Percentiles rank a stretch among this genome's conserved stretches.
Conservation (phyloP, 2,797 vertebrate genomes). For the Alcedo atthis region DNA sequence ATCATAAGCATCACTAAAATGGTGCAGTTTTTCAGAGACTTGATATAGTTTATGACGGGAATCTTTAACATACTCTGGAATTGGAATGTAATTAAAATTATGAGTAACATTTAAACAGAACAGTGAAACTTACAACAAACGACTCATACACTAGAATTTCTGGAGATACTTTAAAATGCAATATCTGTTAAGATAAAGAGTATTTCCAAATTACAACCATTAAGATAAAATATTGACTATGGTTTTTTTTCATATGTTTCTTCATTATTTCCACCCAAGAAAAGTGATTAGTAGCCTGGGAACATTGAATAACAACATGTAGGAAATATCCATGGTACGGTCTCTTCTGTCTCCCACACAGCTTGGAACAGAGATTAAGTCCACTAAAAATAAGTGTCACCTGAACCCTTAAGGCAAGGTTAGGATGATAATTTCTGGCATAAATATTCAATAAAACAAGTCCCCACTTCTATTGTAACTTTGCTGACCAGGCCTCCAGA, state of each 20-base stretch:
- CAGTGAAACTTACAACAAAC: not conserved
- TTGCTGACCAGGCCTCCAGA: not conserved
- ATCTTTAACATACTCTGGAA: not conserved
- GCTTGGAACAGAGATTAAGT: not conserved
- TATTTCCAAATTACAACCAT: not conserved
- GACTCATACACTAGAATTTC: not conserved
- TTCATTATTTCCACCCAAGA: not conserved
- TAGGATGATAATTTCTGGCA: not conserved
- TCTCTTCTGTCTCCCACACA: not conserved
- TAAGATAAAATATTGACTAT: not conserved
- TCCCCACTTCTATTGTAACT: not conserved
- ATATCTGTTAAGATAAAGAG: not conserved
- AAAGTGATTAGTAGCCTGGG: not conserved
- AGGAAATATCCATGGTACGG: not conserved
- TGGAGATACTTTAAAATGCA: not conserved
- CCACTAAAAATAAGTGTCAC: not conserved
- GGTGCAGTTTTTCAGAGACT: not conserved
- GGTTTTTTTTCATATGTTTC: not conserved
- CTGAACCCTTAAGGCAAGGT: not conserved
- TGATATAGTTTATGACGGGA: not conserved
- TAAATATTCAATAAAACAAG: not conserved
- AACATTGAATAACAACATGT: not conserved
- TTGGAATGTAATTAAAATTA: not conserved
- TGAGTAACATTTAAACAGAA: not conserved
- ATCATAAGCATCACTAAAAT: not conserved